Conservation (phyloP, 2,113 vertebrate genomes). For the Hemichromis elongatus region DNA sequence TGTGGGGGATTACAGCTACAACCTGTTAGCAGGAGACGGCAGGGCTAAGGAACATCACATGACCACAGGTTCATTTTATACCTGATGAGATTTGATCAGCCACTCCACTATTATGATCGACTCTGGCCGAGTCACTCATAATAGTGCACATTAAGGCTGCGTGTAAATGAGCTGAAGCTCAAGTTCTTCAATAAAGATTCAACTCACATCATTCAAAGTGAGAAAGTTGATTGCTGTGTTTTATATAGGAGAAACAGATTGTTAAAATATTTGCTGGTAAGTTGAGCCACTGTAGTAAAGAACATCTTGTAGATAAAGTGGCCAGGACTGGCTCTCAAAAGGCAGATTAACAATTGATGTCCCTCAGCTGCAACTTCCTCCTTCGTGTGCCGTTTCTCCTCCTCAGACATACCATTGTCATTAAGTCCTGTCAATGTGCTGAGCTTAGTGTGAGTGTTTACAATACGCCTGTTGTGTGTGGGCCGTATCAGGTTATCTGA, state of each 20-base stretch:
- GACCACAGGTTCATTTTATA: too few relatives aligned
- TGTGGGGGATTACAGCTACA: neutral
- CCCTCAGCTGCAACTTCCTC: neutral
- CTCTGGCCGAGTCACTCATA: too few relatives aligned
- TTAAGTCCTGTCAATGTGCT: neutral
- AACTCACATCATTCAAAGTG: neutral
- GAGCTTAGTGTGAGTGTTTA: neutral
- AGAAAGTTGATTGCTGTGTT: neutral
- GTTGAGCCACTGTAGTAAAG: neutral
- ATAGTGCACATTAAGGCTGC: too few relatives aligned
- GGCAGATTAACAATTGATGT: neutral
- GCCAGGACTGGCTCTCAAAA: neutral
- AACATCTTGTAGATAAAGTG: neutral
- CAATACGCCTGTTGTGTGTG: neutral
- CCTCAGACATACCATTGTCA: neutral
- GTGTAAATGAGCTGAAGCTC: neutral
- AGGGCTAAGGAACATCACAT: too few relatives aligned
- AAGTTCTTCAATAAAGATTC: neutral
- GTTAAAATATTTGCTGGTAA: neutral
- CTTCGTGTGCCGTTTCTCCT: neutral
- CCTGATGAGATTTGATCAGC: too few relatives aligned
- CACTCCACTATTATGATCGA: too few relatives aligned
- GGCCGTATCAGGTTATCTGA: slow-evolving; percentile 36
- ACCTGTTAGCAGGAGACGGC: neutral
- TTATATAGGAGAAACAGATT: neutral